These are phyloP conservation scores for Cryptoprocta ferox DNA, from an alignment of 2,797 vertebrate genomes.

Conservation along the genomic window DNA sequence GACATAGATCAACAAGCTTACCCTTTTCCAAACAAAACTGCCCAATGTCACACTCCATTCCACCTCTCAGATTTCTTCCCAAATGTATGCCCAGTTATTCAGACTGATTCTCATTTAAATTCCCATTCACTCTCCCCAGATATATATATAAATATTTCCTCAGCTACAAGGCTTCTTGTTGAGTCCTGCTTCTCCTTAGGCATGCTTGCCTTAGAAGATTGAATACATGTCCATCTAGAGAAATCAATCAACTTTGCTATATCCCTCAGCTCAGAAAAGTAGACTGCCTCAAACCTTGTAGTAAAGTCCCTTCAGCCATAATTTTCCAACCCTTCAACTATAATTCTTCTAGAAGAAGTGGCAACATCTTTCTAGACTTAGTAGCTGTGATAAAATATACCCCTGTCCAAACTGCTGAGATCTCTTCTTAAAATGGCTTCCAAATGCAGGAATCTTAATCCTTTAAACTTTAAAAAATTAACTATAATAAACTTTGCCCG, in stretches of 20 bases:
- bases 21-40: background rate
- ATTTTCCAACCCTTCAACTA: background rate
- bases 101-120: background rate
- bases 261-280: background rate
- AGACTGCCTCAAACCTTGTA: background rate
- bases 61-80: background rate
- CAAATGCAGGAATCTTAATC: constrained; percentile 9
- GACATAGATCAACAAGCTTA: background rate
- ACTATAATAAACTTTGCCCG: background rate
- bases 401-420: background rate
- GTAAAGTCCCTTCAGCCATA: background rate
- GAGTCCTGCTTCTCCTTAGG: background rate
- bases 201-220: background rate
- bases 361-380: background rate
- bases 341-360: background rate
- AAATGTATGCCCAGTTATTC: background rate
- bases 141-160: constrained; percentile 56
- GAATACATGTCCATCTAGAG: background rate
- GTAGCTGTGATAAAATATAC: background rate
- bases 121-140: background rate
- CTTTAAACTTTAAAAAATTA: constrained; percentile 37
- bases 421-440: background rate
- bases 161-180: background rate
- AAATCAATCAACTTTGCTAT: constrained; percentile 32
- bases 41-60: background rate